phyloP scores from a whole-genome alignment of 2,113 vertebrate genomes.

The Speoplatyrhinus poulsoni region DNA sequence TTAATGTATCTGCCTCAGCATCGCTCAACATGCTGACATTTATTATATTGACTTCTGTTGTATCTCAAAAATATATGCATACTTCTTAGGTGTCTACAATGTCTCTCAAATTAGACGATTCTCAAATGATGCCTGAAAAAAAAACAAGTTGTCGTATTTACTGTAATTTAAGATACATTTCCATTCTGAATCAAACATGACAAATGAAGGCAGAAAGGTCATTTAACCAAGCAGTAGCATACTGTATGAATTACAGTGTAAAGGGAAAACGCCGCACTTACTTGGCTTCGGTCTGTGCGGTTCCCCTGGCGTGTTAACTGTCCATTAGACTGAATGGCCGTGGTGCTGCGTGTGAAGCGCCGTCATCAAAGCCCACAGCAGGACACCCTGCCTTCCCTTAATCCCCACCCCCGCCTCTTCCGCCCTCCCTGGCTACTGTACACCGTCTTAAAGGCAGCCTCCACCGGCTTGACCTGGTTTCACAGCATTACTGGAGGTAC shows the following conservation, averaged over 20 bases:
- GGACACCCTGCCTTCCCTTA: slow-evolving; percentile 6
- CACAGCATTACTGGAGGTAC: slow-evolving; percentile 41
- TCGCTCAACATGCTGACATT: too few species aligned
- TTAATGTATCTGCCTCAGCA: too few species aligned
- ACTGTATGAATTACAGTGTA: not conserved
- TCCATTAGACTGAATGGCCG: slow-evolving; percentile 21
- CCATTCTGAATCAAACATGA: too few species aligned
- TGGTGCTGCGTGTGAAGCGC: slow-evolving; percentile 29
- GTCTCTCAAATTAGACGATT: too few species aligned
- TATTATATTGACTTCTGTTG: too few species aligned
- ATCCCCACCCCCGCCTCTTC: slow-evolving; percentile 12
- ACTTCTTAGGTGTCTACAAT: too few species aligned
- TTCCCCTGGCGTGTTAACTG: slow-evolving; percentile 38
- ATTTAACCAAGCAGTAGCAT: too few species aligned
- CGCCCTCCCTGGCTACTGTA: slow-evolving; percentile 25
- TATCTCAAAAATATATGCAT: too few species aligned
- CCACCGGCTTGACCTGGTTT: slow-evolving; percentile 63
- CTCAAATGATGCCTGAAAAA: too few species aligned
- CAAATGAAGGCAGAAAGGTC: too few species aligned
- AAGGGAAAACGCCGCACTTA: slow-evolving; percentile 15
- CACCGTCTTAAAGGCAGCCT: slow-evolving; percentile 32
- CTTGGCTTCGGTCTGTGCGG: slow-evolving; percentile 22
- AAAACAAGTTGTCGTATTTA: too few species aligned
- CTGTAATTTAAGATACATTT: too few species aligned
- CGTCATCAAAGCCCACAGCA: slow-evolving; percentile 1